These are phyloP conservation scores for Noctuana brunneofusca DNA, from an alignment of 2,888 invertebrate species.

Conservation along the genomic window DNA sequence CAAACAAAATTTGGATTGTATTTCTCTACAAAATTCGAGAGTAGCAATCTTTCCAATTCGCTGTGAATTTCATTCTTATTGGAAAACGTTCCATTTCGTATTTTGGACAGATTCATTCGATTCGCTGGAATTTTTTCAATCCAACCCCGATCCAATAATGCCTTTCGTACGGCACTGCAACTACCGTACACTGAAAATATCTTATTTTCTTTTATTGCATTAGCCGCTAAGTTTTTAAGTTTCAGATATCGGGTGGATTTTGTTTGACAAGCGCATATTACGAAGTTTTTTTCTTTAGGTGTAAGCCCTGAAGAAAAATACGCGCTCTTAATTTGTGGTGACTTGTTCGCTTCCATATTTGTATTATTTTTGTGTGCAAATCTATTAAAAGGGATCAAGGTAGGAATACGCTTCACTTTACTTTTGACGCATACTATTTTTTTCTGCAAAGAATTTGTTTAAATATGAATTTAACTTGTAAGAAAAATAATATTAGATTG, in stretches of 20 bases:
- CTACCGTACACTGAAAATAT: slow-evolving; percentile 81
- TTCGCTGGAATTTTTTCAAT: slow-evolving; percentile 84
- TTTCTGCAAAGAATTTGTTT: slow-evolving; percentile 43
- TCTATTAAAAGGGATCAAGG: slow-evolving; percentile 47
- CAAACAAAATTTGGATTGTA: slow-evolving; percentile 67
- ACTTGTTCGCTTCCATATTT: slow-evolving; percentile 37
- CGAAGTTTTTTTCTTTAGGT: slow-evolving; percentile 64
- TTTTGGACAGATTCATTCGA: slow-evolving; percentile 65
- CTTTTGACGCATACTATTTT: slow-evolving; percentile 43
- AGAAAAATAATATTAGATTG: slow-evolving; percentile 15
- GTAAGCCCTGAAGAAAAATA: slow-evolving; percentile 53
- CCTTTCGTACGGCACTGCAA: slow-evolving; percentile 79
- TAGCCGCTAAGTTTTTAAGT: slow-evolving; percentile 70
- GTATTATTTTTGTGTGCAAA: slow-evolving; percentile 41
- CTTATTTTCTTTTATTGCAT: slow-evolving; percentile 76
- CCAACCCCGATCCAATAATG: slow-evolving; percentile 87
- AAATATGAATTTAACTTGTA: neutral
- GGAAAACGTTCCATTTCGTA: slow-evolving; percentile 53
- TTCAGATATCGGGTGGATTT: slow-evolving; percentile 53
- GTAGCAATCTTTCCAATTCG: slow-evolving; percentile 66
- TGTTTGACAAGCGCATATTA: slow-evolving; percentile 64
- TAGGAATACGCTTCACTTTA: slow-evolving; percentile 46
- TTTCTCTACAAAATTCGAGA: slow-evolving; percentile 71
- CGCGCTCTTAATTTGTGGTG: slow-evolving; percentile 37
- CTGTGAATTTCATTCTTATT: slow-evolving; percentile 52